A percentile compares a stretch with the other conserved stretches of the same genome.
Conservation (phyloP, 2,888 invertebrate genomes). For the Rutpela maculata region DNA sequence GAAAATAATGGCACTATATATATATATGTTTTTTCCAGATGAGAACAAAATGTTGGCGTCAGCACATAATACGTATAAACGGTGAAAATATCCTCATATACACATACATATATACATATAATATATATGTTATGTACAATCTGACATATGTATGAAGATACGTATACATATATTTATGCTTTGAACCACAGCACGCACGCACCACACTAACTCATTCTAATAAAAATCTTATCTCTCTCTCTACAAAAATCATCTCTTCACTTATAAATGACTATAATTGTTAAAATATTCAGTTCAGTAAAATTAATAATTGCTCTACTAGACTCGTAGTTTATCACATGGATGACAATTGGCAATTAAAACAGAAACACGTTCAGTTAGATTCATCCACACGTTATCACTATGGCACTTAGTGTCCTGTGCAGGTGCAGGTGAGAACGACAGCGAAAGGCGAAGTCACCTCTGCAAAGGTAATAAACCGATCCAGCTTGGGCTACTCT, state of each 20-base stretch:
- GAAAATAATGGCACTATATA: constrained; percentile 74
- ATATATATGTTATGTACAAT: constrained; percentile 41
- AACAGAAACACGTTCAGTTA: constrained; percentile 68
- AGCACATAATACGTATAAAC: constrained; percentile 55
- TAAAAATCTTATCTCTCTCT: constrained; percentile 64
- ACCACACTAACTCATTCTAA: constrained; percentile 68
- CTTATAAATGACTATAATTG: constrained; percentile 68
- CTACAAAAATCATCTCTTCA: constrained; percentile 61
- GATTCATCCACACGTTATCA: constrained; percentile 69
- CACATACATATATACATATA: constrained; percentile 36
- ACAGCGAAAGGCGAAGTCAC: constrained; percentile 29
- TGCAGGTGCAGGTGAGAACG: constrained; percentile 54
- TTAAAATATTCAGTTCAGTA: constrained; percentile 65
- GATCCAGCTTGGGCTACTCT: constrained; percentile 72
- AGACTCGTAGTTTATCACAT: constrained; percentile 73
- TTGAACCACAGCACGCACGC: constrained; percentile 65
- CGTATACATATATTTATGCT: constrained; percentile 43
- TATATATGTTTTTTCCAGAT: constrained; percentile 57
- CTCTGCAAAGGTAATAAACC: constrained; percentile 42
- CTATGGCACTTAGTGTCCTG: constrained; percentile 72
- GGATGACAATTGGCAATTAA: constrained; percentile 73
- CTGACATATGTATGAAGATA: constrained; percentile 46
- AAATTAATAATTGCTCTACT: constrained; percentile 64
- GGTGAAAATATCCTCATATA: constrained; percentile 49
- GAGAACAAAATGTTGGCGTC: constrained; percentile 63